Base-by-base conservation (phyloP, 2,113 vertebrate genomes). In the Anolis carolinensis region DNA sequence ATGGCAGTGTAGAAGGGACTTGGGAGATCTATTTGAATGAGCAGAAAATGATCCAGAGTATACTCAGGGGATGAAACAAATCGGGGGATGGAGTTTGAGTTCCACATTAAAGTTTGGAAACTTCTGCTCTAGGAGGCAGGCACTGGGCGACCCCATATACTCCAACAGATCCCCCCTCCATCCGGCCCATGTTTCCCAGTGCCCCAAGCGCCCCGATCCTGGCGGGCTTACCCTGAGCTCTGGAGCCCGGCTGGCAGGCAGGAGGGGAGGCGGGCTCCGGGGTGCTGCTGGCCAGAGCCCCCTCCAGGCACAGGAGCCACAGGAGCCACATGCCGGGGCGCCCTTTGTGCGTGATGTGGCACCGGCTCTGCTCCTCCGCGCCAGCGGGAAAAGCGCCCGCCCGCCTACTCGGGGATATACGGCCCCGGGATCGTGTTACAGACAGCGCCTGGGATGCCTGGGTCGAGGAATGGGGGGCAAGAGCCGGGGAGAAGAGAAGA, bases 331-430 rank as follows among this genome's bases (percentile, higher is more conserved):
- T 44, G 2, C 97, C 27, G 27, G 27, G 30, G 97, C 97, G 89
- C 85, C 87, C 68, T 87, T 36, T 59, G 50, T 87, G 90, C 83
- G 94, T 95, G 97, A 97, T 98, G 97, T 98, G 97, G 98, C 98
- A 96, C 91, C 92, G 39, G 71, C 91, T 86, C 81, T 21, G 13
- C 59, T 21, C 11, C 59, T 21, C 77, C 72, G 52, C 39, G 91
- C 0, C 91, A 82, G 8, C 0, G 21, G 27, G 81, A 87, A 63
- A 63, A 91, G 91, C 85, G 91, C 88, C 90, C 92, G 94, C 90
- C 93, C 92, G 82, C 83, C 86, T 90, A 89, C 91, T 96, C 88
- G 91, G 84, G 81, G 88, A 65, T 92, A 90, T 96, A 95, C 96
- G 95, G 95, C 89, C 84, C 85, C 86, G 87, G 88, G 94, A 87